Evolutionary conservation across 2,888 invertebrate genomes (phyloP), one percentile per base, ranked within the genome.

Genomic region (Limnephilus marmoratus): DNA sequence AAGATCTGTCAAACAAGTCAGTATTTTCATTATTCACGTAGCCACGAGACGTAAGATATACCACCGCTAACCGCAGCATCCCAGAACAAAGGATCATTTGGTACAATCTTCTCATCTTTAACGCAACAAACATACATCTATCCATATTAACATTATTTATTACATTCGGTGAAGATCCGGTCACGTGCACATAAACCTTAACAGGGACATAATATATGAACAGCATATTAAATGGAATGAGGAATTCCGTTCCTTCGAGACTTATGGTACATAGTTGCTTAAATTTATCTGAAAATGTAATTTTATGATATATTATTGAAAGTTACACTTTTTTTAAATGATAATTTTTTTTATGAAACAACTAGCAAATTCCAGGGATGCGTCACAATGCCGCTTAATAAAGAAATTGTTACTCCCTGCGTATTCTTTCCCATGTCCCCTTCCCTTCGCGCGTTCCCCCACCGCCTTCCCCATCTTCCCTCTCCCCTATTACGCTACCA

Each of bases 1-100:
- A 18, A 31, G 45, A 90, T 91, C 92, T 92, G 92, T 93, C 93
- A 93, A 91, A 91, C 86, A 90, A 89, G 82, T 82, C 91, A 81
- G 90, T 91, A 82, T 91, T 92, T 93, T 93, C 93, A 93, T 93
- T 93, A 92, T 93, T 93, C 92, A 93, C 91, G 68, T 85, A 31
- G 90, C 91, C 91, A 85, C 85, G 41, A 85, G 85, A 90, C 85
- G 90, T 90, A 85, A 85, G 68, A 90, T 81, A 91, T 87, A 91
- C 85, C 81, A 87, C 91, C 91, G 31, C 87, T 29, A 68, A 81
- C 91, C 91, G 45, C 91, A 81, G 81, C 45, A 85, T 87, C 91
- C 41, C 49, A 29, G 90, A 91, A 91, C 90, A 90, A 91, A 91
- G 85, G 91, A 91, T 91, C 91, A 87, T 91, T 91, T 34, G 29